Base-by-base conservation (phyloP, 53 echinoderm and acorn worm species). In the Actinopyga echinites region DNA sequence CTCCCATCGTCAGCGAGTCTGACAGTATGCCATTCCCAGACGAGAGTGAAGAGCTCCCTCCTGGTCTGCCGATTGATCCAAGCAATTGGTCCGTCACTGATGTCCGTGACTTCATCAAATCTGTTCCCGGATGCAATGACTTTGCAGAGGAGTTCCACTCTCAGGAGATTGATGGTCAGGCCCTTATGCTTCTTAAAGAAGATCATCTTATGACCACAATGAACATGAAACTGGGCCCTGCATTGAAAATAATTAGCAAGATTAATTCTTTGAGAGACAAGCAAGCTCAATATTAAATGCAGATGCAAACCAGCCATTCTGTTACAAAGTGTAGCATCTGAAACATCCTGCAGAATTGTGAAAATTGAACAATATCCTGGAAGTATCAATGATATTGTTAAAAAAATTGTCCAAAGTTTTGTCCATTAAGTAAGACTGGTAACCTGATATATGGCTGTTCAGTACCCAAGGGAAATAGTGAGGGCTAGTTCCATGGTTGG, bases 151-250 rank as follows among this genome's bases (percentile, higher is more conserved):
- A 97, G 87, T 97, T 97, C 82, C 84, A 84, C 5, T 83, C 92
- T 0, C 97, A 97, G 83, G 97, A 97, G 89, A 97, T 97, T 32
- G 97, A 97, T 34, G 97, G 97, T 23, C 97, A 97, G 74, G 97
- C 97, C n/a, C 63, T 97, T 64, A 91, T 97, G 90, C 84, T 97
- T 4, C 83, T 97, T 22, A 97, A 97, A 67, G 97, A 97, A 83
- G 97, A 97, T 75, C 97, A 94, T 44, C 65, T 97, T 74, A 97
- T 97, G 97, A 94, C 92, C 0, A 93, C 97, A 17, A 90, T 97
- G 92, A 97, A 86, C 68, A 97, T 97, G 97, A 97, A 97, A 65
- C 86, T 97, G 23, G 97, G 97, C 31, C 97, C 97, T 9, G 97
- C 97, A 7, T 82, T 97, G 29, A 97, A 97, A 65, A 97, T 97